These are phyloP conservation scores for Pseudorasbora parva DNA, from an alignment of 2,113 vertebrate genomes.

Conservation along the genomic window DNA sequence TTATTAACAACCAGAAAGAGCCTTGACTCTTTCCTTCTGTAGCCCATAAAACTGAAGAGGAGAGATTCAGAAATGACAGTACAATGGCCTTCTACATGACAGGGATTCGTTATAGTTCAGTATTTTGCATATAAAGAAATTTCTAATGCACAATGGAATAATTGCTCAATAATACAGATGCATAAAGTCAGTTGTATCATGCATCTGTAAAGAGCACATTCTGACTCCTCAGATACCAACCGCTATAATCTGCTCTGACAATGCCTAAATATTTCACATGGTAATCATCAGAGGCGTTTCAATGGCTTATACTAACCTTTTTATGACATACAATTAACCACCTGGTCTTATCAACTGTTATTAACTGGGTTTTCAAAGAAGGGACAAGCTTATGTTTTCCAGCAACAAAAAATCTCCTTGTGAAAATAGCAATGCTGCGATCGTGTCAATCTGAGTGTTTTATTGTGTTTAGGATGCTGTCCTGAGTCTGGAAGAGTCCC, in stretches of 20 bases:
- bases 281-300: not conserved
- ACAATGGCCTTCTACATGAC: not conserved
- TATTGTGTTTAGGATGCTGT: slow-evolving; percentile 39
- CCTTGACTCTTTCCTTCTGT: not conserved
- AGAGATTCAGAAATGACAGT: not conserved
- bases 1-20: slow-evolving; percentile 36
- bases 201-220: not conserved
- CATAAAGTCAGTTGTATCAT: no score
- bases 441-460: slow-evolving; percentile 24
- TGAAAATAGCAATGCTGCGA: not conserved
- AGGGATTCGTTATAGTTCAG: not conserved
- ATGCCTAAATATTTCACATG: not conserved
- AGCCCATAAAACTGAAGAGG: not conserved
- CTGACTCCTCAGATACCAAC: not conserved
- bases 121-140: not conserved
- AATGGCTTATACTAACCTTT: not conserved
- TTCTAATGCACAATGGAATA: not conserved
- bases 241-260: slow-evolving; percentile 1
- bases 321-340: not conserved
- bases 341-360: not conserved
- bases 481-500: not conserved
- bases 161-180: no score
- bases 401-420: not conserved
- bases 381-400: not conserved
- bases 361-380: not conserved